phyloP scores from a whole-genome alignment of 37 sponge, comb jelly and placozoan genomes.

The Halichondria panicea region DNA sequence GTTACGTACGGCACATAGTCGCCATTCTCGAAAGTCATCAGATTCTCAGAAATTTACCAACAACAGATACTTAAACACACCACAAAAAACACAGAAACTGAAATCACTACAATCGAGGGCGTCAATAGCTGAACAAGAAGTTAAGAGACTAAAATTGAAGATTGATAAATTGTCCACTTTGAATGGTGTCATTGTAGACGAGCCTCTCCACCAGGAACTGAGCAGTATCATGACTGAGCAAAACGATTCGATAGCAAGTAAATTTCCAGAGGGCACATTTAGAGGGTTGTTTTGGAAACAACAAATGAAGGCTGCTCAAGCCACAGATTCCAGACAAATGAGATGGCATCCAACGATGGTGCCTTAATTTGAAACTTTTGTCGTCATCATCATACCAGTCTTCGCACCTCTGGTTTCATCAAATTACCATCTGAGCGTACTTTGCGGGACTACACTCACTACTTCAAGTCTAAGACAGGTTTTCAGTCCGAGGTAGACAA shows the following conservation, averaged over 20 bases:
- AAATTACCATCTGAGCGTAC: slow-evolving; percentile 18
- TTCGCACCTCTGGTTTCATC: slow-evolving; percentile 16
- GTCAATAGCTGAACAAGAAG: slow-evolving; percentile 6
- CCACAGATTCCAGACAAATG: not conserved
- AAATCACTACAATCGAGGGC: slow-evolving; percentile 1
- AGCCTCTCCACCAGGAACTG: slow-evolving; percentile 34
- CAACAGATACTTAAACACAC: slow-evolving; percentile 30
- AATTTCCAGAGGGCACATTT: slow-evolving; percentile 7
- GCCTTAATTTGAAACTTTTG: slow-evolving; percentile 35
- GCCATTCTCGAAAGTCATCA: slow-evolving; percentile 16
- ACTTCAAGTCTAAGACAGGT: not conserved
- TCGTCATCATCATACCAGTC: slow-evolving; percentile 23
- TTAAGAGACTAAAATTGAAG: slow-evolving; percentile 13
- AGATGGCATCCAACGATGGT: slow-evolving; percentile 31
- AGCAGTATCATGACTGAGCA: slow-evolving; percentile 12
- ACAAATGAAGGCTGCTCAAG: not conserved
- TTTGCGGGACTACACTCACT: slow-evolving; percentile 22
- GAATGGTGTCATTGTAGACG: slow-evolving; percentile 12
- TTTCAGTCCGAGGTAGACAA: slow-evolving; percentile 1
- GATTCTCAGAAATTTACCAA: slow-evolving; percentile 13
- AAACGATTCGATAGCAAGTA: not conserved
- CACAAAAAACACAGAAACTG: slow-evolving; percentile 10
- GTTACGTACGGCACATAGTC: slow-evolving; percentile 23
- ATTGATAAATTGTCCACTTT: slow-evolving; percentile 1
- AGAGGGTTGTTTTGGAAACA: not conserved